Base-by-base conservation (phyloP, 2,888 invertebrate species). In the Saturnia japonica region DNA sequence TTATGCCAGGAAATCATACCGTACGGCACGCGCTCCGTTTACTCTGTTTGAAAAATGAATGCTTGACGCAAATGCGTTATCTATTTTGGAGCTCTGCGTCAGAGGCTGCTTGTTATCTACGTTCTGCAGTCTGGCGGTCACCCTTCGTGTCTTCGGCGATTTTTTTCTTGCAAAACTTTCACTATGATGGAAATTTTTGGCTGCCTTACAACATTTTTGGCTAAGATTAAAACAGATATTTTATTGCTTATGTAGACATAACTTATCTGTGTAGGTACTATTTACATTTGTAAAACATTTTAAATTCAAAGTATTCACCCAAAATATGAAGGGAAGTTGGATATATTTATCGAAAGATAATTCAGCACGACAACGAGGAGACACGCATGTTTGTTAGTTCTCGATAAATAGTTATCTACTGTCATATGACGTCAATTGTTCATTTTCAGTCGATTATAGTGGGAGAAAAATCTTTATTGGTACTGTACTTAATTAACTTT, bases 51-150 rank as follows among this genome's bases (percentile, higher is more conserved):
- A 93, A 93, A 93, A 94, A 93, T 91, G 87, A 88, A 82, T 88
- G 88, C 90, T 92, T 93, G 94, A 94, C 94, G 94, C 93, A 94
- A 93, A 93, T 91, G 91, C 90, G 91, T 94, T 93, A 92, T 94
- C 93, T 94, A 93, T 93, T 94, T 93, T 89, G 90, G 91, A 91
- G 85, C 85, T 89, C 86, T 92, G 91, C 93, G 93, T 94, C 93
- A 94, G 85, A 86, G 82, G 84, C 80, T 84, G 81, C 80, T 72
- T 86, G 87, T 91, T 93, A 93, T 91, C 92, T 91, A 85, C 82
- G 84, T 83, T 90, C 85, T 88, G 89, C 88, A 87, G 88, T 90
- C 89, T 91, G 87, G 84, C 89, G 90, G 90, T 91, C 91, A 88
- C 88, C 86, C 84, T 85, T 79, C 77, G 72, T 74, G 77, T 81